Base-by-base conservation (phyloP, 2,797 vertebrate genomes). In the Bradypodion pumilum region DNA sequence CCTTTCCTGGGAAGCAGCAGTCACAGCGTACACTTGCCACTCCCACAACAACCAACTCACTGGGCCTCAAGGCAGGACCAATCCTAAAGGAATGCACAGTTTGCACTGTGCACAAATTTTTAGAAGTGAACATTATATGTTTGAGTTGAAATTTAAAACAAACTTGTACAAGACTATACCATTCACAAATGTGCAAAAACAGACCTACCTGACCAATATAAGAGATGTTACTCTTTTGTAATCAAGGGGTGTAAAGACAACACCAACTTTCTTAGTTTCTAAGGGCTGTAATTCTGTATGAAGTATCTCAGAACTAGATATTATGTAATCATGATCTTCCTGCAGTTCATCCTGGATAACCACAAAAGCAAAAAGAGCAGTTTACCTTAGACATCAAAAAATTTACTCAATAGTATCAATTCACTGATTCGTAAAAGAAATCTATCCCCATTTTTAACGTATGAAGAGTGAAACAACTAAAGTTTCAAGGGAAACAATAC, bases 151-250 rank as follows among this genome's bases (percentile, higher is more conserved):
- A 78, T 63, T 44, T 78, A 56, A 40, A 76, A 5, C 42, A 6
- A 5, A 56, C 4, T 68, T 62, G 72, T 35, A 25, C 0, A 16
- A 32, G 6, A 32, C 44, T n/a, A 60, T 69, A 21, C 80, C 65
- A 78, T 35, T 60, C 0, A 87, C 68, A 78, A 46, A 27, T 60
- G 21, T 4, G 44, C 27, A 76, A 74, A 86, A 82, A 25, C 27
- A 80, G 62, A 79, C 91, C 78, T 95, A 99, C 98, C 98, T 98
- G 94, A 99, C 97, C 66, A 99, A 94, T 89, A 99, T 97, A 89
- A 99, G 92, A 6, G 98, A 99, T 80, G 96, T 93, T 85, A 98
- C 97, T 85, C 96, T 97, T 91, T 96, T 98, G 87, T 98, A 97
- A 92, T 98, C 98, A 23, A 96, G 90, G 0, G 98, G 98, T 23